Percentiles rank a stretch among this genome's conserved stretches.
These are phyloP conservation scores for Thalassaphorura encarpata DNA, from an alignment of 1,140 invertebrate species.

Conservation along the genomic window DNA sequence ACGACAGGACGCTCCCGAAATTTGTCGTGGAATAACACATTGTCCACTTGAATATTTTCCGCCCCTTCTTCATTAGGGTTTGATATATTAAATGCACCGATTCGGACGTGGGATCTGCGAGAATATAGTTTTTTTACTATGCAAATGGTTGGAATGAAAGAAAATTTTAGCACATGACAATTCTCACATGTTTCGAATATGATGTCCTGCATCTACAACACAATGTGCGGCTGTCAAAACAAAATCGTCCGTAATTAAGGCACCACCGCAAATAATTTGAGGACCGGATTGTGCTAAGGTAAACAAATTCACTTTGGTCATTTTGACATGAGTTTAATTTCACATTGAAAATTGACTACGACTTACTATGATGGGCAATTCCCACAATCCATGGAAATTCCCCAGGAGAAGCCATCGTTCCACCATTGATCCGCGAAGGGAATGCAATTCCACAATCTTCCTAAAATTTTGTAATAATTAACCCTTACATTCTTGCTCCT, in stretches of 20 bases:
- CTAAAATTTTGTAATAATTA: conserved; percentile 6
- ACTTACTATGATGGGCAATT: conserved; percentile 1
- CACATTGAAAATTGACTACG: no score
- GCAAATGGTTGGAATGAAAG: background rate
- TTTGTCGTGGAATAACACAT: background rate
- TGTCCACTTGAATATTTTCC: background rate
- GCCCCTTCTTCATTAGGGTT: conserved; percentile 7
- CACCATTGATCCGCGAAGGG: conserved; percentile 5
- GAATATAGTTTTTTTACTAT: background rate
- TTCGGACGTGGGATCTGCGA: conserved; percentile 5
- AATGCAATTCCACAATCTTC: conserved; percentile 10
- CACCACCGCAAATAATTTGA: conserved; percentile 10
- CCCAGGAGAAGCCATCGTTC: background rate
- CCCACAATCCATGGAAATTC: conserved; percentile 10
- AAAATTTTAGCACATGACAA: background rate
- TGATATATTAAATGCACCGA: conserved; percentile 5
- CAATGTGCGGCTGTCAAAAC: conserved; percentile 14
- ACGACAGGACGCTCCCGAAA: conserved; percentile 9
- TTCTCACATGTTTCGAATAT: background rate
- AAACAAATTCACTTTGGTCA: no score
- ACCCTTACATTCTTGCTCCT: background rate
- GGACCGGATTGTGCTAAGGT: background rate
- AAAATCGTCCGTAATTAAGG: conserved; percentile 1
- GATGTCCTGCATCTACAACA: conserved; percentile 1
- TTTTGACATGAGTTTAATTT: no score